These are phyloP conservation scores for Drepanosiphum platanoidis DNA, from an alignment of 2,888 invertebrate genomes.

Conservation along the genomic window DNA sequence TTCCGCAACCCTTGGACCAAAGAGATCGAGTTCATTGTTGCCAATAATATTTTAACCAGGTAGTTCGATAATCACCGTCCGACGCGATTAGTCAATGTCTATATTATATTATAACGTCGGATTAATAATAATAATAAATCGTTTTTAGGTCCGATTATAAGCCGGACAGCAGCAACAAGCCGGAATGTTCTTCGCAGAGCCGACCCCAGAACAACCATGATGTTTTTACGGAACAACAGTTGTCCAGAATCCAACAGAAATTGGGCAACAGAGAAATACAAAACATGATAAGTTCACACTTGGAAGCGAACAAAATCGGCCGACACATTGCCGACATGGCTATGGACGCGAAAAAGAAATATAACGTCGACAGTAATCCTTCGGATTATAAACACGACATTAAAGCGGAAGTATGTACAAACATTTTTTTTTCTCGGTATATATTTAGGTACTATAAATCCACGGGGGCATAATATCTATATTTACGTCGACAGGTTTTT, in stretches of 20 bases:
- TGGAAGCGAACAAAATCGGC: slow-evolving; percentile 87
- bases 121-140: neutral
- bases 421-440: neutral
- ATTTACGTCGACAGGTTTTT: too few species aligned
- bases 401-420: slow-evolving; percentile 13
- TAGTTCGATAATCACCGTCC: neutral
- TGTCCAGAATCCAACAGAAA: slow-evolving; percentile 33
- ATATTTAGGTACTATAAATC: neutral
- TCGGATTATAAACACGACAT: slow-evolving; percentile 53
- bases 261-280: slow-evolving; percentile 71
- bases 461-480: too few species aligned
- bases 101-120: neutral
- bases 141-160: slow-evolving; percentile 33
- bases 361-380: slow-evolving; percentile 67
- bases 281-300: slow-evolving; percentile 77
- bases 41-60: slow-evolving; percentile 44
- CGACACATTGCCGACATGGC: slow-evolving; percentile 85
- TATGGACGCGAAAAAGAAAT: slow-evolving; percentile 72
- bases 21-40: slow-evolving; percentile 78
- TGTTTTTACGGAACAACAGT: slow-evolving; percentile 8
- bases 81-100: too few species aligned
- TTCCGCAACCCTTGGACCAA: slow-evolving; percentile 96
- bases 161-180: slow-evolving; percentile 49
- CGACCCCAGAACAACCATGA: slow-evolving; percentile 47
- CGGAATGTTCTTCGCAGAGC: slow-evolving; percentile 49